Conservation (phyloP, 2,113 vertebrate genomes). For the Dinomys branickii region DNA sequence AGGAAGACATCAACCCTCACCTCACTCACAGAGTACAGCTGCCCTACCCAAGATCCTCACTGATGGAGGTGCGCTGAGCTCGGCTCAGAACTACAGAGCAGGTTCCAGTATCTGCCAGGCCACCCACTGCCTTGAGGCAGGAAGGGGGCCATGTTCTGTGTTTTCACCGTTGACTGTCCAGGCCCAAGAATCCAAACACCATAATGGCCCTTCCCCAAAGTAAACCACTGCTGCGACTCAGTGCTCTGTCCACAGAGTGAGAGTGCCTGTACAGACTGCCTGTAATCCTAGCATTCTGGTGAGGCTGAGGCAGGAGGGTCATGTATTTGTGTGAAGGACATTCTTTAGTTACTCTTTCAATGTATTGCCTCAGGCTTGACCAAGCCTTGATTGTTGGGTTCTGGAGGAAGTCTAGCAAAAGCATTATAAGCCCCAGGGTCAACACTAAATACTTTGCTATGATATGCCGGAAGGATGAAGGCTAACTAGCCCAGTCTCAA, state of each 20-base stretch:
- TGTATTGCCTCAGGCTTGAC: too few relatives aligned
- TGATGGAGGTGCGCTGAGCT: background rate
- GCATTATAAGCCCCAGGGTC: too few relatives aligned
- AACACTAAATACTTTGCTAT: too few relatives aligned
- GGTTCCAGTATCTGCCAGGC: too few relatives aligned
- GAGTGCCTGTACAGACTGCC: too few relatives aligned
- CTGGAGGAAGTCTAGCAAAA: too few relatives aligned
- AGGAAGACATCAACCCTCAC: background rate
- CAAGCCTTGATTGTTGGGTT: too few relatives aligned
- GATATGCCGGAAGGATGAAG: too few relatives aligned
- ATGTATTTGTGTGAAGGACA: too few relatives aligned
- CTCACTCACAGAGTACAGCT: background rate
- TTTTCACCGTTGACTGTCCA: background rate
- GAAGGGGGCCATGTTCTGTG: background rate
- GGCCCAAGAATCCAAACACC: background rate
- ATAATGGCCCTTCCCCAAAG: background rate
- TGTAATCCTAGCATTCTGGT: background rate
- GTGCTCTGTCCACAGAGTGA: too few relatives aligned
- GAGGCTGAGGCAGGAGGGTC: background rate
- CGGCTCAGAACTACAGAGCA: background rate
- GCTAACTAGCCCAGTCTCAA: too few relatives aligned
- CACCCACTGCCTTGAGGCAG: background rate
- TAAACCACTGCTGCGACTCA: background rate
- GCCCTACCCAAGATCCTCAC: rapidly evolving
- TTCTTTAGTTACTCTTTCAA: too few relatives aligned